Evolutionary conservation across 35 echinoderm and acorn worm species (phyloP).

Genomic region (Diadema setosum): DNA sequence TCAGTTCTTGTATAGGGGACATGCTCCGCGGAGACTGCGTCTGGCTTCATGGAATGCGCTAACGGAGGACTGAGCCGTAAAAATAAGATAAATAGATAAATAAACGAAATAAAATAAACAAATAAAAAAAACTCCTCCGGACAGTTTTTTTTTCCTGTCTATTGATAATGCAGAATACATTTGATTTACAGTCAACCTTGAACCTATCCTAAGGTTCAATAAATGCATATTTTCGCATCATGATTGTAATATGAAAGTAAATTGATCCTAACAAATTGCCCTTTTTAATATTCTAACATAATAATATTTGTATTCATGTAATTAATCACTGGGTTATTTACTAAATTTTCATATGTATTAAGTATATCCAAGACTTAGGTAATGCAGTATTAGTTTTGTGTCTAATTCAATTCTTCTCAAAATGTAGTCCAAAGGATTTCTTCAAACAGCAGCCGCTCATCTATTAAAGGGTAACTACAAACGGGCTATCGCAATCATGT

Average conservation of each 20-base stretch:
- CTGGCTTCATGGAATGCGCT: too few relatives aligned
- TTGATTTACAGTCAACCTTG: neutral
- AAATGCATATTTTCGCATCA: neutral
- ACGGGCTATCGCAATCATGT: neutral
- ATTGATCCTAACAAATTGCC: neutral
- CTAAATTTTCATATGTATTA: neutral
- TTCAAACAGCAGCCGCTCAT: neutral
- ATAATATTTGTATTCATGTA: neutral
- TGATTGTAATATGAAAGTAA: neutral
- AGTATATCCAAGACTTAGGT: neutral
- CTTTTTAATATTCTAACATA: neutral
- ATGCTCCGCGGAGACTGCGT: too few relatives aligned
- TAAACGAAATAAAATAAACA: too few relatives aligned
- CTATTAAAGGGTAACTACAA: neutral
- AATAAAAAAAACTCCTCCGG: too few relatives aligned
- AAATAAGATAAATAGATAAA: too few relatives aligned
- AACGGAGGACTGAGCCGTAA: too few relatives aligned
- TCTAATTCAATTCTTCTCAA: neutral
- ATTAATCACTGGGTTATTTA: neutral
- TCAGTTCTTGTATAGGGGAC: too few relatives aligned
- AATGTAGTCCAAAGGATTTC: neutral
- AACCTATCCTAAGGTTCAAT: neutral
- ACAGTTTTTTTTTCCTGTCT: too few relatives aligned
- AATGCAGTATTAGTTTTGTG: neutral
- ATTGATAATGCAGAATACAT: too few relatives aligned